A percentile compares a stretch with the other conserved stretches of the same genome.
These are phyloP conservation scores for Drosophila mimetica DNA, from an alignment of 2,888 invertebrate genomes.

Conservation along the genomic window DNA sequence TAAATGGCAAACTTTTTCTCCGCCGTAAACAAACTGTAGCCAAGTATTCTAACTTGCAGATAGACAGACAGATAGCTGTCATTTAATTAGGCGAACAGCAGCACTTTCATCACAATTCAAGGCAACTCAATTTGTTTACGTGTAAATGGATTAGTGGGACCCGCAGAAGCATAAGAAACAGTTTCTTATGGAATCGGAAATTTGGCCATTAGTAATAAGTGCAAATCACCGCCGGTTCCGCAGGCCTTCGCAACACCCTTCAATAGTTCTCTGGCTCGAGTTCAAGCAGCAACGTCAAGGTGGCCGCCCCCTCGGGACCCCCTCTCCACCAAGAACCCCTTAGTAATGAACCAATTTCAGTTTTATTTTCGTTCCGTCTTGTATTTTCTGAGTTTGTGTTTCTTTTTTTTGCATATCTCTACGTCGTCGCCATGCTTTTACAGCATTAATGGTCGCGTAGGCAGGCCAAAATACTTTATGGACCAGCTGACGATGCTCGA, in stretches of 20 bases:
- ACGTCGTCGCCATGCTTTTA: slow-evolving; percentile 38
- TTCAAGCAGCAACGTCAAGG: slow-evolving; percentile 78
- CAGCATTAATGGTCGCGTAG: slow-evolving; percentile 58
- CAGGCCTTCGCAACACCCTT: slow-evolving; percentile 70
- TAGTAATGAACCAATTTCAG: slow-evolving; percentile 76
- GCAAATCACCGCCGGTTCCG: slow-evolving; percentile 29
- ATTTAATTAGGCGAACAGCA: slow-evolving; percentile 11
- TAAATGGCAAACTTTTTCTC: neutral
- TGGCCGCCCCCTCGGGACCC: slow-evolving; percentile 38
- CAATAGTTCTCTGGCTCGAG: slow-evolving; percentile 72
- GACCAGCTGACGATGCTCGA: slow-evolving; percentile 61
- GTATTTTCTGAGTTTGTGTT: slow-evolving; percentile 6
- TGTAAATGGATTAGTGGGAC: slow-evolving; percentile 21
- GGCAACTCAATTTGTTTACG: slow-evolving; percentile 28
- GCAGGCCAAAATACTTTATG: slow-evolving; percentile 63
- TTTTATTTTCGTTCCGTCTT: slow-evolving; percentile 62
- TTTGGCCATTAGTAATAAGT: slow-evolving; percentile 36
- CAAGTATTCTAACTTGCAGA: neutral
- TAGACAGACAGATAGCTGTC: slow-evolving; percentile 17
- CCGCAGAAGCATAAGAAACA: slow-evolving; percentile 9
- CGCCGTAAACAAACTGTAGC: neutral
- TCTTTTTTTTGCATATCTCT: slow-evolving; percentile 39
- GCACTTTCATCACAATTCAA: slow-evolving; percentile 5
- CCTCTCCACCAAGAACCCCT: neutral
- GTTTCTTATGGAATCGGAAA: slow-evolving; percentile 24